A percentile compares a stretch with the other conserved stretches of the same genome.
Conservation (phyloP, 2,888 invertebrate genomes). For the Epinotia brunnichana region DNA sequence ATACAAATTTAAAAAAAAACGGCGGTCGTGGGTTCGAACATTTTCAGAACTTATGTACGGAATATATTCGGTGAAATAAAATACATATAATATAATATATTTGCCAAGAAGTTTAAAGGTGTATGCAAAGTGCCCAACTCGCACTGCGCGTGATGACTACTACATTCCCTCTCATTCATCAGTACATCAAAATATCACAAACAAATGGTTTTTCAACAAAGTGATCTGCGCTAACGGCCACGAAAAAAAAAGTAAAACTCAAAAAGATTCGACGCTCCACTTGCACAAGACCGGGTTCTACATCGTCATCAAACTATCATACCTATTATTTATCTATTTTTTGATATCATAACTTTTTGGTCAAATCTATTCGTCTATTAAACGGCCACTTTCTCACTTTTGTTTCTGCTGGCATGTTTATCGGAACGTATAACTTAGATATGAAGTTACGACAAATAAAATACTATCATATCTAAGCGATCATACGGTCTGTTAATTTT, state of each 20-base stretch:
- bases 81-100: no score
- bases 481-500: slow-evolving; percentile 32
- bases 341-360: slow-evolving; percentile 36
- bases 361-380: slow-evolving; percentile 25
- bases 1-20: no score
- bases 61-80: no score
- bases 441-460: slow-evolving; percentile 45
- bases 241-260: slow-evolving; percentile 24
- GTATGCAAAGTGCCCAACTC: no score
- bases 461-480: slow-evolving; percentile 14
- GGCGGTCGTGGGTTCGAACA: no score
- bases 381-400: slow-evolving; percentile 33
- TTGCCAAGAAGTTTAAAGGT: no score
- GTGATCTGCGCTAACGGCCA: not conserved
- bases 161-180: no score
- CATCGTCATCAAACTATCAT: slow-evolving; percentile 26
- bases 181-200: no score
- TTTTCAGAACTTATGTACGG: no score
- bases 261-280: slow-evolving; percentile 8
- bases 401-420: slow-evolving; percentile 47
- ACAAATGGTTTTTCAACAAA: no score
- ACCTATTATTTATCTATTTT: slow-evolving; percentile 31
- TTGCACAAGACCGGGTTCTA: slow-evolving; percentile 18
- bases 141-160: no score
- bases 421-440: slow-evolving; percentile 49